Evolutionary conservation across 2,797 vertebrate genomes (phyloP), one percentile per base, ranked within the genome.

Genomic region (Clarias fuscus): DNA sequence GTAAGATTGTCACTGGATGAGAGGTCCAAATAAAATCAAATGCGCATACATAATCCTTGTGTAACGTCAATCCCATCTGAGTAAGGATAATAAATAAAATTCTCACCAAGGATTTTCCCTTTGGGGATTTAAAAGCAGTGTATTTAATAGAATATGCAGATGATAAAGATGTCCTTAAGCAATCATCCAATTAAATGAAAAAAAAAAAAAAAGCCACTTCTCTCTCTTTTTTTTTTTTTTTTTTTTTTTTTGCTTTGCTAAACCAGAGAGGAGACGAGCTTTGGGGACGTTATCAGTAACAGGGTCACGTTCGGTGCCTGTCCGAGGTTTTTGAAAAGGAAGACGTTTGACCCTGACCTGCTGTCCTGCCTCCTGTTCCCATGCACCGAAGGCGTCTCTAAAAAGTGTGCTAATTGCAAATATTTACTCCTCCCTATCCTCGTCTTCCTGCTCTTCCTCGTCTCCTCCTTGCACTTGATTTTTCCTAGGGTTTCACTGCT

Each of bases 331-430:
- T 27, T 84, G 82, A 76, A 84, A 56, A 48, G 37, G 84, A 75
- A 88, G 77, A n/a, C 67, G 85, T 37, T 82, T 86, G 78, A 89
- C 89, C 89, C 85, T 83, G 85, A 89, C 86, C 87, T 80, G n/a
- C 22, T 79, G 68, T 88, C 86, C 64, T 33, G 67, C 86, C 37
- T 73, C 83, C 40, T 77, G 76, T n/a, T 78, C 24, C 79, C 40
- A n/a, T 22, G 59, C 67, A 62, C 30, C 76, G 73, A 85, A 56
- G 61, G 40, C 61, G 33, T 76, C 27, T 83, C 70, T 61, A 87
- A 58, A 84, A 78, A 79, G 62, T 17, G 17, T 70, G 58, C 17
- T 76, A 67, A 83, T 43, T 73, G 81, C 82, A 83, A 84, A 87
- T 88, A 79, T 82, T 82, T 64, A 13, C 30, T 73, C 62, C n/a